phyloP scores from a whole-genome alignment of 2,888 invertebrate species.

The Erebia ligea region DNA sequence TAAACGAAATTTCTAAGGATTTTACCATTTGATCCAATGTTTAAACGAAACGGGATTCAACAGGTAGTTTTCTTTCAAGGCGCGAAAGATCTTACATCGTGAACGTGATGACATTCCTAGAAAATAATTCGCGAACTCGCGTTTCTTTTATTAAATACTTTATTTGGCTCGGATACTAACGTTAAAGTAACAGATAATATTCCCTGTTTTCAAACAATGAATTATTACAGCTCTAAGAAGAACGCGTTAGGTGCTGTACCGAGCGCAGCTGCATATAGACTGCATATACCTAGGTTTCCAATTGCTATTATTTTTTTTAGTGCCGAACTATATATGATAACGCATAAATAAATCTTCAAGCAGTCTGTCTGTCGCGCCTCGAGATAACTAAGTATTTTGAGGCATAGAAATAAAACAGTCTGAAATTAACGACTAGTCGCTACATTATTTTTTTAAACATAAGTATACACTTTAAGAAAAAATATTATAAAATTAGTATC shows the following conservation, averaged over 20 bases:
- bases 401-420: not conserved
- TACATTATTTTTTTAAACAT: not conserved
- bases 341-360: not conserved
- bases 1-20: not conserved
- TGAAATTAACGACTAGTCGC: not conserved
- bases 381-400: not conserved
- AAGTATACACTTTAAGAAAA: not conserved
- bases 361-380: not conserved
- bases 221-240: slow-evolving; percentile 15
- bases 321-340: slow-evolving; percentile 3
- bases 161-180: not conserved
- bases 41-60: slow-evolving; percentile 30
- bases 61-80: slow-evolving; percentile 32
- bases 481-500: not conserved
- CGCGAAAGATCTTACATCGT: slow-evolving; percentile 13
- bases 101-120: not conserved
- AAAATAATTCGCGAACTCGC: slow-evolving; percentile 3
- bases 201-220: not conserved
- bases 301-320: slow-evolving; percentile 12
- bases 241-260: slow-evolving; percentile 32
- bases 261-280: slow-evolving; percentile 45
- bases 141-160: no score
- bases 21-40: slow-evolving; percentile 9
- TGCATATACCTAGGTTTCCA: slow-evolving; percentile 40
- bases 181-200: not conserved